Base-by-base conservation (phyloP, 2,113 vertebrate genomes). In the Calyptomena viridis region DNA sequence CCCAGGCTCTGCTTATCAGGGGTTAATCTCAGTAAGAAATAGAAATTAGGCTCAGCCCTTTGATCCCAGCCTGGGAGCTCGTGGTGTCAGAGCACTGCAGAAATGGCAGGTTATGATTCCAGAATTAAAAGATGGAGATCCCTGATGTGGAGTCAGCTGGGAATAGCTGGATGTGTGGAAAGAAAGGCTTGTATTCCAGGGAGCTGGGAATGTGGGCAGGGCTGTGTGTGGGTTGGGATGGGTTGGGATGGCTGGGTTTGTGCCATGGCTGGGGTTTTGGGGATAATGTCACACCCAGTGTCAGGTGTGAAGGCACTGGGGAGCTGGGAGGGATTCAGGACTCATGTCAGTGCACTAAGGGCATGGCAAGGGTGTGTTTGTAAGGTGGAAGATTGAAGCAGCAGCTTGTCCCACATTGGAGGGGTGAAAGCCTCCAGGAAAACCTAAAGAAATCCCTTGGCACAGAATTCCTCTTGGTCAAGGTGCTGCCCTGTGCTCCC, bases 211-310 rank as follows among this genome's bases (percentile, higher is more conserved):
- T 35, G 22, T 2, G 3, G 55, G 71, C 33, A 71, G 39, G 39
- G 39, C 5, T 44, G n/a, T n/a, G n/a, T n/a, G n/a, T n/a, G n/a
- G n/a, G n/a, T n/a, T n/a, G n/a, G 22, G 55, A 7, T 18, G 23
- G 3, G 12, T 37, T 35, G 9, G 28, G 59, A 11, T 30, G 42
- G 2, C 4, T 3, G 1, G 4, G 46, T 50, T 52, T 19, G 39
- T 68, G 53, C 12, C 33, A 5, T 11, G 73, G 4, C 11, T 1
- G 1, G 13, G 55, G 6, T n/a, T 64, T 78, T 3, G 9, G 39
- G 56, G 14, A 2, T 12, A 11, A 19, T 2, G 5, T 15, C 22
- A 83, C 28, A 8, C 5, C 0, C 20, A 6, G 9, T 6, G 59
- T 11, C 2, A 2, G 49, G 2, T 3, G 22, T 35, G 72, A 63